Evolutionary conservation across 2,888 invertebrate genomes (phyloP).

Genomic region (Coleophora flavipennella): DNA sequence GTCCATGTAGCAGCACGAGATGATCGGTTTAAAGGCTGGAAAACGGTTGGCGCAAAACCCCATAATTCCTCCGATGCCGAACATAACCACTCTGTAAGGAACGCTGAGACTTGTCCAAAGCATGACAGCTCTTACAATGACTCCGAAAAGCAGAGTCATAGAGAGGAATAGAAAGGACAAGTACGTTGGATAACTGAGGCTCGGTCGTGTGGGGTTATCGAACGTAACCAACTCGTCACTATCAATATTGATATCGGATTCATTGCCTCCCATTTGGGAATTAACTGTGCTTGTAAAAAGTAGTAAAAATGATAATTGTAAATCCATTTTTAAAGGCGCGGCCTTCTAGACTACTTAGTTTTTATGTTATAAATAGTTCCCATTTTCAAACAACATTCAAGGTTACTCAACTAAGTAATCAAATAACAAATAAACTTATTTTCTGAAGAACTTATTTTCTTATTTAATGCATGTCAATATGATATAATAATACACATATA

Average conservation of each 20-base stretch:
- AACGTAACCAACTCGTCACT: slow-evolving; percentile 5
- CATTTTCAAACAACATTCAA: too few species aligned
- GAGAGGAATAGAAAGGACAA: slow-evolving; percentile 47
- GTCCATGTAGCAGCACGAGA: slow-evolving; percentile 45
- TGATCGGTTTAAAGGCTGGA: slow-evolving; percentile 42
- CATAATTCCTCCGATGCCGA: slow-evolving; percentile 42
- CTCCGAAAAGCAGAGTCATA: slow-evolving; percentile 40
- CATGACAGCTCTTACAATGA: slow-evolving; percentile 43
- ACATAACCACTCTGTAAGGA: slow-evolving; percentile 57
- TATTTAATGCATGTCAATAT: neutral
- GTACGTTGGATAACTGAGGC: slow-evolving; percentile 38
- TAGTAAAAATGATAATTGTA: neutral
- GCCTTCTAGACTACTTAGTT: neutral
- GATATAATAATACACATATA: too few species aligned
- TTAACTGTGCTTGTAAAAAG: neutral
- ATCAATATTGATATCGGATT: too few species aligned
- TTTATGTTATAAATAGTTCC: too few species aligned
- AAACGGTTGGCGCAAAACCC: slow-evolving; percentile 46
- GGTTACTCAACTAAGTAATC: too few species aligned
- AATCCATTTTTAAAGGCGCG: neutral
- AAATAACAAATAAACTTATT: too few species aligned
- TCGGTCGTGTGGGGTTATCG: slow-evolving; percentile 28
- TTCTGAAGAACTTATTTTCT: too few species aligned
- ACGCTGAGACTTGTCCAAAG: slow-evolving; percentile 41
- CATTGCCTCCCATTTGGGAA: too few species aligned